Conservation (phyloP, 1,140 invertebrate genomes). For the Nilaparvata lugens region DNA sequence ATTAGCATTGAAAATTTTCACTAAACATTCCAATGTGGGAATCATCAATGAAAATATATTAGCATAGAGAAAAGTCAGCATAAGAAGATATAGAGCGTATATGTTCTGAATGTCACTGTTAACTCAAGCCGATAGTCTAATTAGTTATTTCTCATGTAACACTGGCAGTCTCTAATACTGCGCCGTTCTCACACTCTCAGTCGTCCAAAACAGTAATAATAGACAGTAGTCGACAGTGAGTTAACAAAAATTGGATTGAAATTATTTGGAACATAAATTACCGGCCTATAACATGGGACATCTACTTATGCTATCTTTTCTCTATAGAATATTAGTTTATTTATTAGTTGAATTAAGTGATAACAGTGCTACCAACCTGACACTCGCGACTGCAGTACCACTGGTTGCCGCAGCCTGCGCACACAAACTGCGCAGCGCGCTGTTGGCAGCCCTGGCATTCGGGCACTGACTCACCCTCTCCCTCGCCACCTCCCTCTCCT, state of each 20-base stretch:
- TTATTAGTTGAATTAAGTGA: background rate
- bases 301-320: background rate
- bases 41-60: too few species aligned
- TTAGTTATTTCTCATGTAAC: too few species aligned
- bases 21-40: too few species aligned
- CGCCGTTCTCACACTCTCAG: too few species aligned
- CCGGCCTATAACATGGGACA: background rate
- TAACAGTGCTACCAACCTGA: conserved; percentile 49
- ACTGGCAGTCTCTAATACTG: too few species aligned
- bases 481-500: conserved; percentile 37
- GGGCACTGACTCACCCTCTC: conserved; percentile 39
- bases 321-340: background rate
- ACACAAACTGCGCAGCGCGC: conserved; percentile 70
- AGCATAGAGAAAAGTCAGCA: too few species aligned
- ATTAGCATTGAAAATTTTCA: too few species aligned
- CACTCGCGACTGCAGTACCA: conserved; percentile 85
- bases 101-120: too few species aligned
- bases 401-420: conserved; percentile 76
- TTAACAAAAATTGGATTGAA: background rate
- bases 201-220: background rate
- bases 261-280: conserved; percentile 2
- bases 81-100: too few species aligned
- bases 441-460: conserved; percentile 72
- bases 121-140: too few species aligned
- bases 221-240: background rate